phyloP scores from a whole-genome alignment of 2,888 invertebrate species.

The Nebria salina region DNA sequence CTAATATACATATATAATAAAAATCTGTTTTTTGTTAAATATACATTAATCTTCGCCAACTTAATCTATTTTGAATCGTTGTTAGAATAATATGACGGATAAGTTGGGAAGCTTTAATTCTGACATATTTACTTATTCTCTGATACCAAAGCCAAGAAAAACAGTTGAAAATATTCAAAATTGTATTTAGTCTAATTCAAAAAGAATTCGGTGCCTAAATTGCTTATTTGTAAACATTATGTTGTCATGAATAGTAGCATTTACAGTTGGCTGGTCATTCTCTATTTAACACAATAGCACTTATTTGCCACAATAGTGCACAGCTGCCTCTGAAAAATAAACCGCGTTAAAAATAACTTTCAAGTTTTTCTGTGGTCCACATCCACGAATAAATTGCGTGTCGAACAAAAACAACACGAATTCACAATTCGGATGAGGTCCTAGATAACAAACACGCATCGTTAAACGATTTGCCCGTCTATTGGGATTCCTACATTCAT shows the following conservation, averaged over 20 bases:
- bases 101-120: background rate
- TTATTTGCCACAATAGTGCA: too few species aligned
- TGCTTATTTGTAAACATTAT: too few species aligned
- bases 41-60: background rate
- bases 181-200: background rate
- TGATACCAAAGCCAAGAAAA: background rate
- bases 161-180: background rate
- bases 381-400: conserved; percentile 12
- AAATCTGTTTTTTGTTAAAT: background rate
- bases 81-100: background rate
- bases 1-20: too few species aligned
- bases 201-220: background rate
- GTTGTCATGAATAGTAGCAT: too few species aligned
- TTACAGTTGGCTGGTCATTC: too few species aligned
- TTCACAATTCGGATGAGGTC: conserved; percentile 15
- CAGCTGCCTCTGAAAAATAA: conserved; percentile 18
- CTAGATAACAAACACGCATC: conserved; percentile 25
- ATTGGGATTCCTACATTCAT: too few species aligned
- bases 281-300: too few species aligned
- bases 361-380: too few species aligned
- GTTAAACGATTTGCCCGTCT: too few species aligned
- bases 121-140: background rate
- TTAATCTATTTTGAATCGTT: background rate
- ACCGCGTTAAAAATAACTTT: conserved; percentile 33
- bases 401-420: conserved; percentile 16